A percentile compares a stretch with the other conserved stretches of the same genome.
Conservation (phyloP, 2,888 invertebrate genomes). For the Brenthis ino region DNA sequence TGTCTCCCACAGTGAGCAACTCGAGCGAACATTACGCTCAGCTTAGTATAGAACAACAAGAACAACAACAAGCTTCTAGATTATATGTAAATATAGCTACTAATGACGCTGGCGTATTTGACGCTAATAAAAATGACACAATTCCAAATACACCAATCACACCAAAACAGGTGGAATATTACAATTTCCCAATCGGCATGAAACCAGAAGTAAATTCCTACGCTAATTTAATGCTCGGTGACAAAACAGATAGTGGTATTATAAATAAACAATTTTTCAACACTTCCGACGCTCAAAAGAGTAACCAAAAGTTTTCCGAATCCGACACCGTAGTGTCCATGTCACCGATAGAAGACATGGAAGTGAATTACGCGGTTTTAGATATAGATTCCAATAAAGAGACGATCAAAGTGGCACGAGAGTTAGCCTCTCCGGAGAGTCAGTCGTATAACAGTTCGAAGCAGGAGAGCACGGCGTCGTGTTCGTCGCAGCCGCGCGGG, state of each 20-base stretch:
- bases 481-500: conserved; percentile 57
- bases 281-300: conserved; percentile 45
- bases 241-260: conserved; percentile 60
- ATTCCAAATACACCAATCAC: conserved; percentile 65
- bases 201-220: conserved; percentile 68
- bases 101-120: conserved; percentile 53
- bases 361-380: conserved; percentile 89
- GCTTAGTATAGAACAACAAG: conserved; percentile 68
- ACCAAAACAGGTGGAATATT: conserved; percentile 70
- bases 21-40: conserved; percentile 78
- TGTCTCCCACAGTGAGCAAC: conserved; percentile 73
- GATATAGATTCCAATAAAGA: conserved; percentile 86
- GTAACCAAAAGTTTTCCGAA: conserved; percentile 67
- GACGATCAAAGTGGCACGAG: conserved; percentile 50
- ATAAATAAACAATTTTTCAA: conserved; percentile 55
- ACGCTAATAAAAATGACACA: conserved; percentile 55
- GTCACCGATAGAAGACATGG: conserved; percentile 68
- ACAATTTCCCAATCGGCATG: conserved; percentile 58
- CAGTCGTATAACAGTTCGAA: conserved; percentile 61
- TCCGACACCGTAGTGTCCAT: conserved; percentile 72
- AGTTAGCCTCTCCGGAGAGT: conserved; percentile 60
- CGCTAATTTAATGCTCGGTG: conserved; percentile 70
- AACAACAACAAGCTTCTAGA: conserved; percentile 49
- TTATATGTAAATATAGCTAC: conserved; percentile 74
- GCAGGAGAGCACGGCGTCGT: conserved; percentile 61